A percentile compares a stretch with the other conserved stretches of the same genome.
Evolutionary conservation across 2,888 invertebrate species (phyloP).

Genomic region (Drosophila atroscutellata): DNA sequence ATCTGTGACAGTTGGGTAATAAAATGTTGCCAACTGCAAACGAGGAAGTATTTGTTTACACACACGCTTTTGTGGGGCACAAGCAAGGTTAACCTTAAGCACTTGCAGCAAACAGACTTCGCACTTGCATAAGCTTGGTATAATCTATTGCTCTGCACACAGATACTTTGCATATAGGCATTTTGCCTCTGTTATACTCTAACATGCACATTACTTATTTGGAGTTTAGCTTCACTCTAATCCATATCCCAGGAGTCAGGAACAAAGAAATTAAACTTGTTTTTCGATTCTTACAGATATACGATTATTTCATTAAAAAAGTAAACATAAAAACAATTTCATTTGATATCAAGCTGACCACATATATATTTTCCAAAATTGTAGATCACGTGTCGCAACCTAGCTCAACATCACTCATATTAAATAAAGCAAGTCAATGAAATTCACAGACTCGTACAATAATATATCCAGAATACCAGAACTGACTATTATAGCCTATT

Average conservation of each 20-base stretch:
- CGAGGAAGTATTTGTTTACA: slow-evolving; percentile 1
- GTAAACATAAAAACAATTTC: neutral
- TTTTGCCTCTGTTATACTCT: neutral
- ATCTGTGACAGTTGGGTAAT: slow-evolving; percentile 18
- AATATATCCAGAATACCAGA: too few species aligned
- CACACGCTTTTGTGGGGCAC: neutral
- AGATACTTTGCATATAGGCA: neutral
- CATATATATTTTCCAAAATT: neutral
- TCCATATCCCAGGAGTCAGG: neutral
- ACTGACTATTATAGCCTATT: neutral
- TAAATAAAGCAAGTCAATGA: neutral
- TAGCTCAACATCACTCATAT: neutral
- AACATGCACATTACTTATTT: neutral
- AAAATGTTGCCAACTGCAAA: neutral
- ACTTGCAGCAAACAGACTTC: neutral
- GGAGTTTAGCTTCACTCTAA: too few species aligned
- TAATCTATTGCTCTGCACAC: neutral
- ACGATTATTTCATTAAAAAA: too few species aligned
- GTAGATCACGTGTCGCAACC: too few species aligned
- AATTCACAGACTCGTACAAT: neutral
- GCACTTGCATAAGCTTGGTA: neutral
- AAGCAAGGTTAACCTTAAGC: slow-evolving; percentile 17
- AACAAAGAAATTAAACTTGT: neutral
- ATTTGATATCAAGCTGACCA: neutral
- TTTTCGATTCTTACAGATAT: too few species aligned